A percentile compares a stretch with the other conserved stretches of the same genome.
Conservation (phyloP, 1,140 invertebrate genomes). For the Psix sp. region DNA sequence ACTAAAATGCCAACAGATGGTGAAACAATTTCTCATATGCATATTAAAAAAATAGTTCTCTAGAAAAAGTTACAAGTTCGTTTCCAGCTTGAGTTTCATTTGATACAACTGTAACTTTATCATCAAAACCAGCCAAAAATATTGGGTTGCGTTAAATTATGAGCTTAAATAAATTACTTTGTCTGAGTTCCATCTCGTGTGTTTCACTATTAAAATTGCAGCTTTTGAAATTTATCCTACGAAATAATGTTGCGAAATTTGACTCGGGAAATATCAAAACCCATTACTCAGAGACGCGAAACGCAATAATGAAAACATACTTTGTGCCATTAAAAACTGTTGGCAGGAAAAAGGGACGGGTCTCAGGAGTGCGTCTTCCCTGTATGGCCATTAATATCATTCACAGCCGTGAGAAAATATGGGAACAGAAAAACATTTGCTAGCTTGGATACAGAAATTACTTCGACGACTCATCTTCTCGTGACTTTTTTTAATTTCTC, state of each 20-base stretch:
- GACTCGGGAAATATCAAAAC: constrained; percentile 40
- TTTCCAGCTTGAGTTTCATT: too few relatives aligned
- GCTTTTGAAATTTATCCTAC: constrained; percentile 8
- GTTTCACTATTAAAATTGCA: not conserved
- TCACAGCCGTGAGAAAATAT: constrained; percentile 35
- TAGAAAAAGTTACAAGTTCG: too few relatives aligned
- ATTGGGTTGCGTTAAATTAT: too few relatives aligned
- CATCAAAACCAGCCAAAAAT: too few relatives aligned
- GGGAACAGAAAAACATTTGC: constrained; percentile 53
- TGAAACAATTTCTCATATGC: too few relatives aligned
- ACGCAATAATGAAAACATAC: constrained; percentile 48
- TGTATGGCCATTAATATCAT: constrained; percentile 48
- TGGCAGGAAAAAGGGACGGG: constrained; percentile 30
- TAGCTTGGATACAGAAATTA: constrained; percentile 46
- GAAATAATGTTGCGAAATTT: constrained; percentile 33
- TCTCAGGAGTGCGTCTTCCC: constrained; percentile 44
- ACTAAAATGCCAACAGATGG: too few relatives aligned
- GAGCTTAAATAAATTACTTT: too few relatives aligned
- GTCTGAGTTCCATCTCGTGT: too few relatives aligned
- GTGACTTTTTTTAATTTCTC: constrained; percentile 39
- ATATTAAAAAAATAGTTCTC: too few relatives aligned
- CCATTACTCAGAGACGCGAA: constrained; percentile 40
- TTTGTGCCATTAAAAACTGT: constrained; percentile 42
- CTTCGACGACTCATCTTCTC: constrained; percentile 31
- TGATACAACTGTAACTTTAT: too few relatives aligned